Base-by-base conservation (phyloP, 2,113 vertebrate genomes). In the Paraplagusia blochii region DNA sequence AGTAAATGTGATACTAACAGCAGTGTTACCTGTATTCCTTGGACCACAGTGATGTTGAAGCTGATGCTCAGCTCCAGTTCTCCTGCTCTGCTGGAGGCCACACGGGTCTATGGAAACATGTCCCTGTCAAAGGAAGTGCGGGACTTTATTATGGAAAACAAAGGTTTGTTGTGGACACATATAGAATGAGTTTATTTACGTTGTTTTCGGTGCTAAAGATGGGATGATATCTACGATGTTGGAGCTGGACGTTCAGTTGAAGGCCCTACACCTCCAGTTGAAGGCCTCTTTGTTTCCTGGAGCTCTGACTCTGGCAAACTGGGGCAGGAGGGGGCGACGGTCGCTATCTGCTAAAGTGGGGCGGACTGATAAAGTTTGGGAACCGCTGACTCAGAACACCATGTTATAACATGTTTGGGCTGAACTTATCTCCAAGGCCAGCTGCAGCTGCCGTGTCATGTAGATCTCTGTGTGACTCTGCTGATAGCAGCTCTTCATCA, bases 101-200 rank as follows among this genome's bases (percentile, higher is more conserved):
- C 62, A 1, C 78, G 83, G 1, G 85, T 85, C 0, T 87, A 80
- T 42, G 87, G 87, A 58, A 88, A 88, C 71, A 13, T 88, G 62
- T 74, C 87, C 0, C 78, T 69, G 51, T 75, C 68, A 8, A 56
- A 72, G 55, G 75, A 77, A 13, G 81, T 84, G 44, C 68, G 83
- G 29, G 76, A 82, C 62, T 84, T 82, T 13, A 74, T 85, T 9
- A 76, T 85, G 62, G 76, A 73, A 66, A 79, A 77, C 56, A 82
- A 79, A 80, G 87, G 87, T 88, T 49, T 17, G 33, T 49, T 7
- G 9, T 54, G 17, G 8, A 62, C 53, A 45, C 45, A 53, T 8
- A 70, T 22, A 22, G 14, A 9, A 29, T 29, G 6, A 4, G 22
- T 29, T 6, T 29, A 29, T 29, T 29, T 29, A 29, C 6, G 6